Conservation (phyloP, 2,797 vertebrate species). For the Chelon labrosus region DNA sequence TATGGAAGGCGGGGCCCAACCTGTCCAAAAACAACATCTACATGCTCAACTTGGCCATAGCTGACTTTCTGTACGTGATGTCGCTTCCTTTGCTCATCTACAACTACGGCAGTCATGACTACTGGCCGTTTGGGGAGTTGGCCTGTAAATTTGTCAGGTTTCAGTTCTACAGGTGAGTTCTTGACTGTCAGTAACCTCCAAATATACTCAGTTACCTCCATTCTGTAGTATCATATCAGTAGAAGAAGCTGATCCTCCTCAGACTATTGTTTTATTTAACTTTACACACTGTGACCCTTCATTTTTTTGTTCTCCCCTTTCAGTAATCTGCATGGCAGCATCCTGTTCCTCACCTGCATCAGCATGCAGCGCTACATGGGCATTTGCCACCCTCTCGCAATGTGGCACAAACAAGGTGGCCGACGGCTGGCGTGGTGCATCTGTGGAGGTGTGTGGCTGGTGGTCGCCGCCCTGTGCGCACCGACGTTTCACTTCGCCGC, state of each 20-base stretch:
- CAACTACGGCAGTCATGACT: conserved; percentile 94
- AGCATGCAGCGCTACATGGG: conserved; percentile 96
- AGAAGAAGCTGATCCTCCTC: too few relatives aligned
- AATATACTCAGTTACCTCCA: too few relatives aligned
- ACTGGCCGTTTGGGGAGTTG: conserved; percentile 96
- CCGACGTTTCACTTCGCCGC: conserved; percentile 93
- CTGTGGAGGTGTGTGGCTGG: conserved; percentile 88
- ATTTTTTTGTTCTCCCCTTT: conserved; percentile 8
- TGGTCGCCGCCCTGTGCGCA: conserved; percentile 86
- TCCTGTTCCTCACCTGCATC: conserved; percentile 98
- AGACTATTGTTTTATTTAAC: too few relatives aligned
- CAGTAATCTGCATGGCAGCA: conserved; percentile 94
- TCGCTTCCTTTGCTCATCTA: conserved; percentile 96
- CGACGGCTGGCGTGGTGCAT: conserved; percentile 88
- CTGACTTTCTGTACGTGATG: conserved; percentile 94
- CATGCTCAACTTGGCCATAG: conserved; percentile 93
- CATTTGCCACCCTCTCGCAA: conserved; percentile 92
- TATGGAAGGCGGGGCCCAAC: conserved; percentile 84
- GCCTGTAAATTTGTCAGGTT: conserved; percentile 92
- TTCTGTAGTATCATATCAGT: too few relatives aligned
- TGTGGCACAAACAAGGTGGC: conserved; percentile 91
- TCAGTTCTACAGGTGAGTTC: conserved; percentile 91
- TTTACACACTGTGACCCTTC: too few relatives aligned
- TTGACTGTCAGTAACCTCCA: neutral
- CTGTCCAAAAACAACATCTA: conserved; percentile 91